Percentiles rank a stretch among this genome's conserved stretches.
phyloP scores from a whole-genome alignment of 2,888 invertebrate genomes.

The Temnothorax unifasciatus region DNA sequence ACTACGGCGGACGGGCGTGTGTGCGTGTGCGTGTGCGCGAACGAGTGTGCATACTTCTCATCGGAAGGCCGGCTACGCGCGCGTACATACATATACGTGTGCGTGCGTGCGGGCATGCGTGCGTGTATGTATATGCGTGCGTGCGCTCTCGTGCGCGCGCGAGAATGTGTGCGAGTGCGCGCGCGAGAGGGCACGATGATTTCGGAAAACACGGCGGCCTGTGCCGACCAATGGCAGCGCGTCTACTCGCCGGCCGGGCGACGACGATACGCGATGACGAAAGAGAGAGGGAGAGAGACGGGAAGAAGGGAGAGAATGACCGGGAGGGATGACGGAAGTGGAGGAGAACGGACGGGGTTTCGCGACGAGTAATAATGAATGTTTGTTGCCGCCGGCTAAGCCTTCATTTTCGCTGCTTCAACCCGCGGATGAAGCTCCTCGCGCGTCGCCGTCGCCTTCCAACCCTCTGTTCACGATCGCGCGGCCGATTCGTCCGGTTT shows the following conservation, averaged over 20 bases:
- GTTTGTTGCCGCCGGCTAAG: constrained; percentile 79
- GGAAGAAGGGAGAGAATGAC: constrained; percentile 71
- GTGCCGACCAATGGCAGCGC: constrained; percentile 78
- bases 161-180: constrained; percentile 62
- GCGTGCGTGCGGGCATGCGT: constrained; percentile 53
- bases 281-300: constrained; percentile 73
- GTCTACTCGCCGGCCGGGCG: constrained; percentile 72
- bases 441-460: constrained; percentile 35
- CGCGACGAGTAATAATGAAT: constrained; percentile 81
- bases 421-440: constrained; percentile 67
- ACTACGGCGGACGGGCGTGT: constrained; percentile 62
- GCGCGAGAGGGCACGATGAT: constrained; percentile 79
- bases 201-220: constrained; percentile 80
- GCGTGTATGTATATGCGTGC: constrained; percentile 16
- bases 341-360: constrained; percentile 71
- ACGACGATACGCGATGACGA: constrained; percentile 80
- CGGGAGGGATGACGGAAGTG: constrained; percentile 73
- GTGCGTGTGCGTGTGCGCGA: constrained; percentile 65
- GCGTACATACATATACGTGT: background rate
- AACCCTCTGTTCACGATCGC: constrained; percentile 24
- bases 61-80: constrained; percentile 58
- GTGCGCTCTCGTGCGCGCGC: constrained; percentile 64
- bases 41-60: constrained; percentile 74
- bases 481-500: constrained; percentile 3
- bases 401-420: constrained; percentile 79